Conservation (phyloP, 2,113 vertebrate genomes). For the Asarcornis scutulata region DNA sequence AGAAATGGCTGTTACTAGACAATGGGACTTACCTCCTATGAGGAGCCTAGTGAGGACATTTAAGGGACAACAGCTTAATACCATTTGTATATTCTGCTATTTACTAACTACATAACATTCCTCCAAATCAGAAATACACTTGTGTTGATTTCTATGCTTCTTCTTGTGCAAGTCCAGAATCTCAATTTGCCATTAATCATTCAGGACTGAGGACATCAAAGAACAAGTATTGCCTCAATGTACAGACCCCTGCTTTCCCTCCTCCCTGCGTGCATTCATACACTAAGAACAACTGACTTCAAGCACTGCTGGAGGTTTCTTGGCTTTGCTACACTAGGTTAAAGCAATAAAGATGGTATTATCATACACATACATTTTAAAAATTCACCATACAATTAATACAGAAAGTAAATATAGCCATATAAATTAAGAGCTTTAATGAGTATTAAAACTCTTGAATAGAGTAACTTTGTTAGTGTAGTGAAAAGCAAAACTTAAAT, state of each 20-base stretch:
- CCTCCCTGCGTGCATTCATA: not conserved
- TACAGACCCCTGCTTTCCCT: not conserved
- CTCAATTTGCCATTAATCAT: not conserved
- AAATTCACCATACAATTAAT: slow-evolving; percentile 34
- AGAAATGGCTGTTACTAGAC: not conserved
- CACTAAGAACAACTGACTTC: not conserved
- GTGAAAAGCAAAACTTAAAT: slow-evolving; percentile 20
- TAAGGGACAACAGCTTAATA: slow-evolving; percentile 4
- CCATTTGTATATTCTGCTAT: not conserved
- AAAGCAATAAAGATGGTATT: not conserved
- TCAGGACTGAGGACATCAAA: not conserved
- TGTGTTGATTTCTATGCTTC: not conserved
- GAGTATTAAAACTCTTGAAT: slow-evolving; percentile 42
- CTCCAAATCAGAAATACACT: not conserved
- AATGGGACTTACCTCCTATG: not conserved
- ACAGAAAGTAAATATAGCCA: slow-evolving; percentile 37
- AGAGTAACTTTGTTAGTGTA: slow-evolving; percentile 21
- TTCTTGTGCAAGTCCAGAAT: not conserved
- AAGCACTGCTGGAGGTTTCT: not conserved
- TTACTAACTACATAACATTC: not conserved
- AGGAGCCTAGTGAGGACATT: not conserved
- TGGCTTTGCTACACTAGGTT: not conserved
- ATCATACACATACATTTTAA: slow-evolving; percentile 12
- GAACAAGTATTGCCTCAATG: not conserved
- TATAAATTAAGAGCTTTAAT: slow-evolving; percentile 39